Conservation (phyloP, 2,888 invertebrate genomes). For the Synanthedon tipuliformis region DNA sequence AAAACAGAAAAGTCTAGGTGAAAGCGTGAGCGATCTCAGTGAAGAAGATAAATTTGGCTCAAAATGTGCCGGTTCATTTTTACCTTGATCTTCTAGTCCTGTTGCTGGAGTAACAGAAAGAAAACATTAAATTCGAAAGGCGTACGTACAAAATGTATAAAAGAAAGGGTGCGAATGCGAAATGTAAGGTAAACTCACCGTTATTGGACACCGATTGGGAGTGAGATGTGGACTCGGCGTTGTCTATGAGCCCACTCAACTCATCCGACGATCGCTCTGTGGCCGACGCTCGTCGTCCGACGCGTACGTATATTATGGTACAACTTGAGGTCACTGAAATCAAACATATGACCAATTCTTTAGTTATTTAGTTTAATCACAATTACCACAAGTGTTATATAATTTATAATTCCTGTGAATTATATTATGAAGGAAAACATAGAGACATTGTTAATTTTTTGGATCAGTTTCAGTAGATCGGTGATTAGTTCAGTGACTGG, state of each 20-base stretch:
- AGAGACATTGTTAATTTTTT: no score
- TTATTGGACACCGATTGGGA: slow-evolving; percentile 35
- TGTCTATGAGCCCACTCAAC: slow-evolving; percentile 49
- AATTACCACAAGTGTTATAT: no score
- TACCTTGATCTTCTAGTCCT: slow-evolving; percentile 23
- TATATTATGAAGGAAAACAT: no score
- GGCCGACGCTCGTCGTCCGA: slow-evolving; percentile 75
- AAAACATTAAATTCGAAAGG: slow-evolving; percentile 3
- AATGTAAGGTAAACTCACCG: slow-evolving; percentile 14
- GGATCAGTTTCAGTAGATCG: no score
- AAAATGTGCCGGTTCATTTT: slow-evolving; percentile 5
- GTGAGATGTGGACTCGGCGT: slow-evolving; percentile 41
- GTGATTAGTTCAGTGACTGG: no score
- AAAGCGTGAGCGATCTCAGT: no score
- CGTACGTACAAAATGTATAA: neutral
- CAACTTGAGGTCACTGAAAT: slow-evolving; percentile 81
- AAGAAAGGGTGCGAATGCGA: no score
- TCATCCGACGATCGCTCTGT: slow-evolving; percentile 60
- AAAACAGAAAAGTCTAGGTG: no score
- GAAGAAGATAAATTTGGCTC: no score
- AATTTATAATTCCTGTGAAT: no score
- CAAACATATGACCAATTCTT: slow-evolving; percentile 4
- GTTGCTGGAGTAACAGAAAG: slow-evolving; percentile 5
- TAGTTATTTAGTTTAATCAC: no score
- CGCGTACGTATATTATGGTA: slow-evolving; percentile 85